phyloP scores from a whole-genome alignment of 2,797 vertebrate genomes.

The Pyrocephalus nanus region DNA sequence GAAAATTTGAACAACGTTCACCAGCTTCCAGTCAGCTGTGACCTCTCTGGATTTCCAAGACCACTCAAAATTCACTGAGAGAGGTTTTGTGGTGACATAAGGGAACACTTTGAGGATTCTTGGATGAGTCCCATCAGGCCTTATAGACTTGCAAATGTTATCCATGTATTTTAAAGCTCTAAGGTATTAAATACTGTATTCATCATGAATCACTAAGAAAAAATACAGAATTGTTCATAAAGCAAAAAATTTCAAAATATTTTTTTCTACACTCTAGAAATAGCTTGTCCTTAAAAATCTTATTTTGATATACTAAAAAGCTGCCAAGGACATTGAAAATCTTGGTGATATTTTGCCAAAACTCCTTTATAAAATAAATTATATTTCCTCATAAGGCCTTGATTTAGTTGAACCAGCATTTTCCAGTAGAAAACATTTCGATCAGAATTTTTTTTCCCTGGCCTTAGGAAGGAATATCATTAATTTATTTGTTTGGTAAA shows the following conservation, averaged over 20 bases:
- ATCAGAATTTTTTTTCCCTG: background rate
- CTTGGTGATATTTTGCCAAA: background rate
- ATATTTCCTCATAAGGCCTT: background rate
- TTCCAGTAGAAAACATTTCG: background rate
- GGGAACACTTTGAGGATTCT: background rate
- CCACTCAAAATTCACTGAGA: background rate
- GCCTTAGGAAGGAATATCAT: background rate
- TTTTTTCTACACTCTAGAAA: background rate
- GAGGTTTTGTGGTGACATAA: background rate
- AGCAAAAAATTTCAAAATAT: background rate
- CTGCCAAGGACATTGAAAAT: background rate
- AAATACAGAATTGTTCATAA: background rate
- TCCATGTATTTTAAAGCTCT: background rate
- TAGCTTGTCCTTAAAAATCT: background rate
- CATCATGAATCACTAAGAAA: background rate
- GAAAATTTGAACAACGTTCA: background rate
- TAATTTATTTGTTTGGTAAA: background rate
- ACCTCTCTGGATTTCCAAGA: background rate
- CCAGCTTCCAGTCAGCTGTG: background rate
- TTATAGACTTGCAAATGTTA: background rate
- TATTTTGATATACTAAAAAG: background rate
- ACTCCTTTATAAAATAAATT: background rate
- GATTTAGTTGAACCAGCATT: background rate
- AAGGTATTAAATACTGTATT: background rate
- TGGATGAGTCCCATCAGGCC: background rate